A percentile compares a stretch with the other conserved stretches of the same genome.
These are phyloP conservation scores for Limnephilus marmoratus DNA, from an alignment of 2,888 invertebrate genomes.

Conservation along the genomic window DNA sequence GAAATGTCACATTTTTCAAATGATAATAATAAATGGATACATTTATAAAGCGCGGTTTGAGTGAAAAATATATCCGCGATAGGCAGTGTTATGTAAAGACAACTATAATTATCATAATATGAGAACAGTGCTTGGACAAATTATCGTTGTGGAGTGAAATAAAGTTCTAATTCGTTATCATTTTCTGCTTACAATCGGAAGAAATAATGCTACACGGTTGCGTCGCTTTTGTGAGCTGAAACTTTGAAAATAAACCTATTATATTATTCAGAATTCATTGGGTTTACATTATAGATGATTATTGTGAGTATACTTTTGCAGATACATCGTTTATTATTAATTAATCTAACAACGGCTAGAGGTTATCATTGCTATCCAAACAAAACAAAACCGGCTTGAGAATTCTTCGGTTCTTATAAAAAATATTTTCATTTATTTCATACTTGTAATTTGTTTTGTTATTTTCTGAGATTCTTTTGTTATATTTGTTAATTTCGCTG, in stretches of 20 bases:
- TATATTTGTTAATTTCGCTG: no score
- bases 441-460: no score
- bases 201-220: background rate
- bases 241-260: background rate
- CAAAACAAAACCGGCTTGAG: background rate
- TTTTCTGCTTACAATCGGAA: background rate
- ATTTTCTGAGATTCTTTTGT: no score
- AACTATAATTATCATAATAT: background rate
- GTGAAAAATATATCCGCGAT: background rate
- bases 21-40: background rate
- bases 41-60: background rate
- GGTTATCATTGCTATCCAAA: background rate
- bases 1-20: constrained; percentile 26
- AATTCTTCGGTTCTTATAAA: background rate
- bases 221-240: background rate
- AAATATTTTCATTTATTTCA: no score
- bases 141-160: constrained; percentile 2
- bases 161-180: background rate
- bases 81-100: background rate
- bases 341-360: background rate
- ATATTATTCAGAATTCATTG: background rate
- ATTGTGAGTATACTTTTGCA: background rate
- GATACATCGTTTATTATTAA: background rate
- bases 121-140: background rate
- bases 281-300: background rate